phyloP scores from a whole-genome alignment of 2,113 vertebrate genomes.

The Cebus imitator region DNA sequence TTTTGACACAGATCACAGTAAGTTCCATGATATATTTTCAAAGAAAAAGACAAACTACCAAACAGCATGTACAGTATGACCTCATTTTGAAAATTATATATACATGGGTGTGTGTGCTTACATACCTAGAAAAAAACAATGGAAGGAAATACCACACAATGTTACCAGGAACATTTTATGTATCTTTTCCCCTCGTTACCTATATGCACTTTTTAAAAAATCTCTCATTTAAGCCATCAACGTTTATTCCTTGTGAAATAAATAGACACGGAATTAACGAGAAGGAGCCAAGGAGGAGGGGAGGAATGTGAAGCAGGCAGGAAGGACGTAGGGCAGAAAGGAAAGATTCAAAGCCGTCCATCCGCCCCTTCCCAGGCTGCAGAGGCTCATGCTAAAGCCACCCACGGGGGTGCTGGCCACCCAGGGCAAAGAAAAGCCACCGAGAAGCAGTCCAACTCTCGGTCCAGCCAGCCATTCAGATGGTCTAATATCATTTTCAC shows the following conservation, averaged over 20 bases:
- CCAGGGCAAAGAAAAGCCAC: neutral
- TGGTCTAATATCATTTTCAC: neutral
- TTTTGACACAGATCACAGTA: neutral
- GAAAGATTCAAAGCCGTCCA: neutral
- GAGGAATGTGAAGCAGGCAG: neutral
- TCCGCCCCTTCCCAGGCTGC: rapidly evolving
- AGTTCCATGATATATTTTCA: neutral
- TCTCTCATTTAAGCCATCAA: neutral
- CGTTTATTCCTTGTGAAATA: slow-evolving; percentile 1
- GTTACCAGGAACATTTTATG: neutral
- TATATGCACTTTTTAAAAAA: neutral
- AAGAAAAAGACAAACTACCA: slow-evolving; percentile 16
- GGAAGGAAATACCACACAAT: slow-evolving; percentile 66
- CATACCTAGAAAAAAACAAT: slow-evolving; percentile 36
- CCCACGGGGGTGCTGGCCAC: rapidly evolving
- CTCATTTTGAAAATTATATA: slow-evolving; percentile 42
- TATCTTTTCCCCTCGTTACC: neutral
- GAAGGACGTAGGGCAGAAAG: neutral
- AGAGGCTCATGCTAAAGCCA: neutral
- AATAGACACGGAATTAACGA: neutral
- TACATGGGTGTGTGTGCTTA: slow-evolving; percentile 36
- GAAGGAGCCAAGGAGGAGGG: neutral
- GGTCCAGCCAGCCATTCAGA: neutral
- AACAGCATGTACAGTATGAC: slow-evolving; percentile 17
- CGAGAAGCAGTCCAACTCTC: neutral